Conservation (phyloP, 2,797 vertebrate genomes). For the Sternarchorhynchus goeldii region DNA sequence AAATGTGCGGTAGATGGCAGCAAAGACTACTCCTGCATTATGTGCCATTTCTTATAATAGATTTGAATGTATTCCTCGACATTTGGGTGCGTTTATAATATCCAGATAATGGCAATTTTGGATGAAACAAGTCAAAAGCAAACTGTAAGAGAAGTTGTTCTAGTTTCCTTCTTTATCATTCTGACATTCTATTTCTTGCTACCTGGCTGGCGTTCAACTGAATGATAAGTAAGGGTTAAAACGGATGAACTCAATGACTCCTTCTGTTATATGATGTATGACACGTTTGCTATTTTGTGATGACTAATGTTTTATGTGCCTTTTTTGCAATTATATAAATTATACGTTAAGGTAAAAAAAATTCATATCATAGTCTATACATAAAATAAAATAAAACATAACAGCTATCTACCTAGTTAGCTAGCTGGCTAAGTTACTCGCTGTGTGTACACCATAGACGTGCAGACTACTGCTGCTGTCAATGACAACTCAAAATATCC, state of each 20-base stretch:
- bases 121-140: background rate
- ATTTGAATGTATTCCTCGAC: background rate
- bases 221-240: slow-evolving; percentile 23
- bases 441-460: background rate
- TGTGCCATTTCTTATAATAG: background rate
- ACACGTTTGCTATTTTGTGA: background rate
- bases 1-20: slow-evolving; percentile 32
- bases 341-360: background rate
- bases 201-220: background rate
- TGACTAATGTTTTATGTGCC: background rate
- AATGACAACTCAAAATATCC: slow-evolving; percentile 53
- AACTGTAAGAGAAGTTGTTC: background rate
- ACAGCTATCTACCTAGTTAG: background rate
- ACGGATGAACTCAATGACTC: slow-evolving; percentile 34
- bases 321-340: background rate
- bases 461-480: slow-evolving; percentile 23
- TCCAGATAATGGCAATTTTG: background rate
- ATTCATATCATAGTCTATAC: no score
- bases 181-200: background rate
- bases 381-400: background rate
- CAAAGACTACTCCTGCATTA: background rate
- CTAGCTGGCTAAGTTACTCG: background rate
- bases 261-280: background rate
- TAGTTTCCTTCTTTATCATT: background rate
- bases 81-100: background rate